Evolutionary conservation across 2,888 invertebrate genomes (phyloP).

Genomic region (Lepeophtheirus nordmannii): DNA sequence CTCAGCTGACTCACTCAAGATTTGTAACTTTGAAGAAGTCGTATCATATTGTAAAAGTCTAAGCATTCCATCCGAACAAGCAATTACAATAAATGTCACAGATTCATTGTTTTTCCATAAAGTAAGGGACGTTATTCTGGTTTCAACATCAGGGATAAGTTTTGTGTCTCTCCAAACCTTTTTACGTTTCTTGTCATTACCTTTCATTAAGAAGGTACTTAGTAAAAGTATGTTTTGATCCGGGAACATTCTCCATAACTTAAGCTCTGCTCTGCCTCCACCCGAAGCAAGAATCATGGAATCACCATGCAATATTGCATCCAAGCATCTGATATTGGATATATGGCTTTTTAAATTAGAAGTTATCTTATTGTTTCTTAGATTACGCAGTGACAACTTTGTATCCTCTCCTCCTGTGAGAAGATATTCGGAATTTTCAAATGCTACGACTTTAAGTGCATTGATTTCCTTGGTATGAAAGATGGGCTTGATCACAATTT

Average conservation of each 20-base stretch:
- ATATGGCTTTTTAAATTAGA: background rate
- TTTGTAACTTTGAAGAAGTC: background rate
- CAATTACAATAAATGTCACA: background rate
- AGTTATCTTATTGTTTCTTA: background rate
- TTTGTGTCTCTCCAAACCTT: background rate
- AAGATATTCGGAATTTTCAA: background rate
- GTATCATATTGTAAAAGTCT: background rate
- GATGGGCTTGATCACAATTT: background rate
- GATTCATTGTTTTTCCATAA: background rate
- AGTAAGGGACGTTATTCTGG: background rate
- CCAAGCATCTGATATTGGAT: background rate
- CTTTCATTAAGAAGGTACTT: background rate
- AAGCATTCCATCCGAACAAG: background rate
- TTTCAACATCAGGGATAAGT: background rate
- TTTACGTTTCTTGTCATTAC: background rate
- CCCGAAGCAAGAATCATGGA: background rate
- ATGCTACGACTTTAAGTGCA: background rate
- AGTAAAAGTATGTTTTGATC: background rate
- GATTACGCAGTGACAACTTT: background rate
- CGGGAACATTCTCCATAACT: background rate
- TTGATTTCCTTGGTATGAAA: background rate
- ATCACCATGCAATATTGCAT: background rate
- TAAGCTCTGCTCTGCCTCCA: constrained; percentile 1
- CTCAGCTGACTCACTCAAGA: background rate
- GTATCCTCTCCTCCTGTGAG: constrained; percentile 3